Conservation (phyloP, 1,140 invertebrate genomes). For the Drosophila littoralis region DNA sequence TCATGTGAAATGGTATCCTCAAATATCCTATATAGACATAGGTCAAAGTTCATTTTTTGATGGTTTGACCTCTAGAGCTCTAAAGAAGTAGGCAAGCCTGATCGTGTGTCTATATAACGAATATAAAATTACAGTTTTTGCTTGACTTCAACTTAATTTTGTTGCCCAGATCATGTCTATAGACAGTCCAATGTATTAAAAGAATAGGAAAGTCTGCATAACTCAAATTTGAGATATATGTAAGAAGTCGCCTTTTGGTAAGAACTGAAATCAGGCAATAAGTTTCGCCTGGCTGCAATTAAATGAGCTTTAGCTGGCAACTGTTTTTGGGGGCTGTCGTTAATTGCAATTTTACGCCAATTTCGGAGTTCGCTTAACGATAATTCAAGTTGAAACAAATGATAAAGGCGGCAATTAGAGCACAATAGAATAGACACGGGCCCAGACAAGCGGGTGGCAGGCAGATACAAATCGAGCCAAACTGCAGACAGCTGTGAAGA, state of each 20-base stretch:
- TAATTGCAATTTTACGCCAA: conserved; percentile 62
- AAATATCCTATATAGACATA: too few species aligned
- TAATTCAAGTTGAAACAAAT: conserved; percentile 26
- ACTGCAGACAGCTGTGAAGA: conserved; percentile 20
- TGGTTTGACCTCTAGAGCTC: too few species aligned
- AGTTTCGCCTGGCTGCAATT: not conserved
- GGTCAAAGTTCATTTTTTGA: too few species aligned
- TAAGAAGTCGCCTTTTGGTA: not conserved
- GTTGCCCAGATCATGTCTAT: too few species aligned
- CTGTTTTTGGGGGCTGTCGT: not conserved
- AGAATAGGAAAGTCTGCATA: too few species aligned
- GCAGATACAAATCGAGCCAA: conserved; percentile 12
- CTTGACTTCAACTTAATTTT: too few species aligned
- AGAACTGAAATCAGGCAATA: not conserved
- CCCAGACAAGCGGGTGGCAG: not conserved
- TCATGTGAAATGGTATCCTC: too few species aligned
- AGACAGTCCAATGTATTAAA: too few species aligned
- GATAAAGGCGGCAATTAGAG: conserved; percentile 40
- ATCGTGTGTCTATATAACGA: too few species aligned
- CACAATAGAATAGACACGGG: conserved; percentile 37
- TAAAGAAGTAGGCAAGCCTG: too few species aligned
- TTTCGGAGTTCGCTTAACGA: conserved; percentile 22
- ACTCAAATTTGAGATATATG: too few species aligned
- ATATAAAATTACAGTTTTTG: too few species aligned
- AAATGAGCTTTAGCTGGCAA: not conserved